Conservation (phyloP, 1,140 invertebrate species). For the Platyscapa corneri region DNA sequence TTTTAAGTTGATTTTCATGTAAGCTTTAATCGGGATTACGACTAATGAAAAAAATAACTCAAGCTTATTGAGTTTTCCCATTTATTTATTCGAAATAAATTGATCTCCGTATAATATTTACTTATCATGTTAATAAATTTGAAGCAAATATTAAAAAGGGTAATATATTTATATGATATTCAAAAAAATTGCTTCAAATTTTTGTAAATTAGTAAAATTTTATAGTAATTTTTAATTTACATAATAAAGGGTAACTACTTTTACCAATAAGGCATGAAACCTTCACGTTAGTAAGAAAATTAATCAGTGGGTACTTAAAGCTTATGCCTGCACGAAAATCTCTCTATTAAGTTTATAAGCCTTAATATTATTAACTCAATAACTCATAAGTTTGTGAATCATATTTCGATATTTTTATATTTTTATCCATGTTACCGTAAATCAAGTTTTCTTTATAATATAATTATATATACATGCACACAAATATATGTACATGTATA, state of each 20-base stretch:
- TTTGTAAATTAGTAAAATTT: not conserved
- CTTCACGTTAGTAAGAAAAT: not conserved
- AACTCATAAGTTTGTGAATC: not conserved
- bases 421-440: not conserved
- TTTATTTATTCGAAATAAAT: conserved; percentile 20
- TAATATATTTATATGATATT: not conserved
- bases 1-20: not conserved
- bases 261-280: not conserved
- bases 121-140: not conserved
- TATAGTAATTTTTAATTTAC: not conserved
- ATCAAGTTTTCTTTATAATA: not conserved
- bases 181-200: not conserved
- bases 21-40: not conserved
- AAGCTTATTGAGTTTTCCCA: conserved; percentile 18
- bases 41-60: not conserved
- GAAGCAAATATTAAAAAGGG: not conserved
- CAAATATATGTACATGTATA: not conserved
- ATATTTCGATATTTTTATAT: conserved; percentile 10
- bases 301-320: conserved; percentile 35
- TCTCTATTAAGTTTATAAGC: conserved; percentile 30
- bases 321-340: conserved; percentile 11
- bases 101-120: conserved; percentile 29
- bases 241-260: not conserved
- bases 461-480: not conserved
- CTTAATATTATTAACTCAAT: not conserved